Base-by-base conservation (phyloP, 2,888 invertebrate genomes). In the Tetheella fluctuosa region DNA sequence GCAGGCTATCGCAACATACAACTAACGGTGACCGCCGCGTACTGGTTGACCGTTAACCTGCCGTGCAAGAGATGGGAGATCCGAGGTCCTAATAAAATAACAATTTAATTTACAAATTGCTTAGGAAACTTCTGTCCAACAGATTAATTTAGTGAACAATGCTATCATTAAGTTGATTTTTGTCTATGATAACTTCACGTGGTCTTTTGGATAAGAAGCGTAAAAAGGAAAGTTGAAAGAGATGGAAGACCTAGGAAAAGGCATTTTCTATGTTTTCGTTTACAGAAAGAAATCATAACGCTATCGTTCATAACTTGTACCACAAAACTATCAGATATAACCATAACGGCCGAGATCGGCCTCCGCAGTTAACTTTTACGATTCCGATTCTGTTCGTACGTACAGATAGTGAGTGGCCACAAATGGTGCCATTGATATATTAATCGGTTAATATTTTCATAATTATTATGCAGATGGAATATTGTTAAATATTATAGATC, bases 341-440 rank as follows among this genome's bases (percentile, higher is more conserved):
- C 73, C 70, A 75, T 78, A 77, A 77, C 71, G 68, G 65, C 63
- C 61, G 68, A 63, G 69, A 71, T 65, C 69, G 64, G 66, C 64
- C 70, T 68, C 72, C 64, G 71, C 78, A 79, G 75, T 83, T 80
- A 79, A 70, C 74, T 78, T 73, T 79, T 80, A 81, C 75, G 80
- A 80, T 69, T 63, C 67, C 70, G 71, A 76, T 76, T 73, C 20
- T 10, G 48, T 17, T n/a, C 48, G 48, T 48, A 20, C 48, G 20
- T 17, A 20, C 10, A 48, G 20, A 20, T 42, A 42, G 42, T 42
- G 4, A 17, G 17, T 42, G 48, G 20, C n/a, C 20, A 48, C 48
- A 48, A 48, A 48, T 48, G 48, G 48, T 10, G 17, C 48, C 10
- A 48, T 48, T 48, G n/a, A 39, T n/a, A 48, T 10, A 48, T 48